phyloP scores from a whole-genome alignment of 2,113 vertebrate species.

The Calidris pugnax region DNA sequence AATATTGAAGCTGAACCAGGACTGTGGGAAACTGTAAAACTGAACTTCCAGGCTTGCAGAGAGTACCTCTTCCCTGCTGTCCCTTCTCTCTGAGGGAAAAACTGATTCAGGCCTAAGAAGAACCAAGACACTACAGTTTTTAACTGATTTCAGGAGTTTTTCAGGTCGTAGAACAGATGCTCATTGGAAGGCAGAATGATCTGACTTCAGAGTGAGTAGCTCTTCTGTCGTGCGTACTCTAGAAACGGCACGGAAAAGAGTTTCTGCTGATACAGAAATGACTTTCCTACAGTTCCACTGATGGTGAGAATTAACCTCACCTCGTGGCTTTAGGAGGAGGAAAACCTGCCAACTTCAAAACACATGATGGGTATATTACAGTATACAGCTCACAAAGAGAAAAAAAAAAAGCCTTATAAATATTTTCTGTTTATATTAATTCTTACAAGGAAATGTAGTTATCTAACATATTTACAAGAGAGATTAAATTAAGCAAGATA shows the following conservation, averaged over 20 bases:
- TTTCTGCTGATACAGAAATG: conserved; percentile 7
- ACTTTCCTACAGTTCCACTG: not conserved
- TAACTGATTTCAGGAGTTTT: not conserved
- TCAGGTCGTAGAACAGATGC: not conserved
- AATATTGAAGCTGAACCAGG: not conserved
- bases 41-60: not conserved
- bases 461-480: conserved; percentile 73
- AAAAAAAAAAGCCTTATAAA: conserved; percentile 71
- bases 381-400: conserved; percentile 9
- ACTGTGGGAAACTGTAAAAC: not conserved
- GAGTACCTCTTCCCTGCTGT: not conserved
- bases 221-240: not conserved
- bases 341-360: conserved; percentile 56
- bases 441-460: conserved; percentile 72
- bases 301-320: not conserved
- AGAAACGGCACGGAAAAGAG: not conserved
- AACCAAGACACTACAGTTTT: not conserved
- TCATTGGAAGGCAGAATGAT: not conserved
- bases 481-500: conserved; percentile 75
- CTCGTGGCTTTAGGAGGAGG: conserved; percentile 28
- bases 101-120: not conserved
- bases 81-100: not conserved
- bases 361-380: conserved; percentile 38
- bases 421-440: conserved; percentile 70
- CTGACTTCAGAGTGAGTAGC: not conserved